Conservation (phyloP, 2,797 vertebrate genomes). For the Champsocephalus gunnari region DNA sequence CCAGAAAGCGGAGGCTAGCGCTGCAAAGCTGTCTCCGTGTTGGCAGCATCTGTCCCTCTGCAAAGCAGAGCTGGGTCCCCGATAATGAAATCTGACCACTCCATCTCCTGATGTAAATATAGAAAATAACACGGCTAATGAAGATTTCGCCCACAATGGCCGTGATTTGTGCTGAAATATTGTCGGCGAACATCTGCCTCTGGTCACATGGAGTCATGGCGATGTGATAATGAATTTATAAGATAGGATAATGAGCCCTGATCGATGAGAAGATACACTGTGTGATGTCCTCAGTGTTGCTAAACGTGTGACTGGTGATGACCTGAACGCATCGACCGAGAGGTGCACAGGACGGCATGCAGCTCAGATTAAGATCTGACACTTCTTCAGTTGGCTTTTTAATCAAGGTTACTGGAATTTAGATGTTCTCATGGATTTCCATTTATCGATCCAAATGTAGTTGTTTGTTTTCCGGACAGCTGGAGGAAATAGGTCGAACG, state of each 20-base stretch:
- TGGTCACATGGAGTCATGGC: constrained; percentile 49
- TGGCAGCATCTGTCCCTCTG: constrained; percentile 79
- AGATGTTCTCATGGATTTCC: constrained; percentile 42
- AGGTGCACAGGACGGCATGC: constrained; percentile 50
- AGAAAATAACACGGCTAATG: constrained; percentile 63
- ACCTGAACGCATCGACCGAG: constrained; percentile 54
- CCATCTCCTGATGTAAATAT: constrained; percentile 69
- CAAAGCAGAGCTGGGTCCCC: constrained; percentile 63
- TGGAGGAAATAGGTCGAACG: neutral
- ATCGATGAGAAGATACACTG: constrained; percentile 52
- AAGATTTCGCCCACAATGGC: constrained; percentile 43
- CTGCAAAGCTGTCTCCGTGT: constrained; percentile 78
- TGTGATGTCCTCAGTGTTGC: constrained; percentile 41
- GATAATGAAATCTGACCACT: constrained; percentile 78
- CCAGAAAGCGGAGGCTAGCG: constrained; percentile 77
- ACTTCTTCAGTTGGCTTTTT: constrained; percentile 48
- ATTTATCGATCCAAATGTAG: constrained; percentile 30
- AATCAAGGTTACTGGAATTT: constrained; percentile 49
- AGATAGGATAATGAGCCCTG: constrained; percentile 63
- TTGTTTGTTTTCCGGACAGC: constrained; percentile 6
- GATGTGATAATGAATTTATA: constrained; percentile 66
- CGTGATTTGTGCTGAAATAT: constrained; percentile 51
- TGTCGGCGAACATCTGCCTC: constrained; percentile 60
- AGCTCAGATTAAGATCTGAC: constrained; percentile 46
- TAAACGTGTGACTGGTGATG: constrained; percentile 36